Conservation (phyloP, 2,113 vertebrate species). For the Engraulis encrasicolus region DNA sequence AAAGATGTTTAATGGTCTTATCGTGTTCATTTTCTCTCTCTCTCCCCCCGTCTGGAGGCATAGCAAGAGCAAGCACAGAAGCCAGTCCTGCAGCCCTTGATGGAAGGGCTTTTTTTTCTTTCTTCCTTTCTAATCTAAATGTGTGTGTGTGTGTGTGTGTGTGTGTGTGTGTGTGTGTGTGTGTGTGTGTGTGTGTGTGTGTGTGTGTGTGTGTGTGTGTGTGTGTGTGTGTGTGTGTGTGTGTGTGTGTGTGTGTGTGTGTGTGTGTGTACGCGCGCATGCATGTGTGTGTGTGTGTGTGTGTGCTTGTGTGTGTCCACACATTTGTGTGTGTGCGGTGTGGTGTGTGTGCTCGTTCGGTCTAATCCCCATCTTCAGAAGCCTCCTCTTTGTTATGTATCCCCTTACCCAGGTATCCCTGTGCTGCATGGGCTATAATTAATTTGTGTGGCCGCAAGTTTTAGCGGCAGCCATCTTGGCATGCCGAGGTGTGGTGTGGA, state of each 20-base stretch:
- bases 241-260: too few species aligned
- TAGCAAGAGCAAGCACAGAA: background rate
- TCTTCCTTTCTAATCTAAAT: too few species aligned
- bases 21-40: background rate
- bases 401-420: slow-evolving; percentile 50
- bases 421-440: slow-evolving; percentile 68
- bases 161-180: too few species aligned
- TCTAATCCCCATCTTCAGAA: slow-evolving; percentile 40
- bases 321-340: too few species aligned
- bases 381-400: slow-evolving; percentile 41
- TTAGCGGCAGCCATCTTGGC: slow-evolving; percentile 53
- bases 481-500: slow-evolving; percentile 52
- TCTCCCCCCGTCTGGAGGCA: background rate
- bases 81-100: background rate
- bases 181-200: too few species aligned
- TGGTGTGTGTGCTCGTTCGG: background rate
- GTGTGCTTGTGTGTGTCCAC: too few species aligned
- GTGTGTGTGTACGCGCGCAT: too few species aligned
- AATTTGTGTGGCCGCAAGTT: slow-evolving; percentile 70
- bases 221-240: too few species aligned
- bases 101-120: background rate
- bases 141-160: too few species aligned
- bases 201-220: too few species aligned
- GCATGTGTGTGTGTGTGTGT: too few species aligned
- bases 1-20: slow-evolving; percentile 25